Conservation (phyloP, 2,797 vertebrate genomes). For the Halcyon smyrnensis region DNA sequence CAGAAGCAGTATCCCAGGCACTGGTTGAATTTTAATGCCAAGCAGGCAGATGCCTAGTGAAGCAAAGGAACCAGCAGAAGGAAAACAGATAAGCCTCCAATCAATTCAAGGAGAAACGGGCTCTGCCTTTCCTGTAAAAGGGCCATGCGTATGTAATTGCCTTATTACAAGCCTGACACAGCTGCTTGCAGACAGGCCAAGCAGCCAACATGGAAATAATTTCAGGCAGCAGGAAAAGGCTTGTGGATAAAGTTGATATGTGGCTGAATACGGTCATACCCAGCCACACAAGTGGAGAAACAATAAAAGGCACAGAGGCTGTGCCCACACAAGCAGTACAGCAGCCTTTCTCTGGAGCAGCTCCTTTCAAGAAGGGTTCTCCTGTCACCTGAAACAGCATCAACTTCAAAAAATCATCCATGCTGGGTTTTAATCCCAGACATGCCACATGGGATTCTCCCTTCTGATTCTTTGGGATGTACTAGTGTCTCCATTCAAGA, state of each 20-base stretch:
- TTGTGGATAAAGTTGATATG: not conserved
- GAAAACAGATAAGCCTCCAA: not conserved
- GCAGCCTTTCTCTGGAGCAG: not conserved
- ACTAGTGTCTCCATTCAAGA: not conserved
- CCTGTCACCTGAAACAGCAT: not conserved
- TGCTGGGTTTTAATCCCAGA: not conserved
- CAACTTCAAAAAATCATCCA: not conserved
- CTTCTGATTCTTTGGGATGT: not conserved
- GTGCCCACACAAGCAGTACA: not conserved
- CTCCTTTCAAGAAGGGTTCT: not conserved
- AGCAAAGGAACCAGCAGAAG: not conserved
- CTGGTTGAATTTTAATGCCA: not conserved
- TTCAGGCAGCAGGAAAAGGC: slow-evolving; percentile 35
- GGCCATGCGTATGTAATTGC: not conserved
- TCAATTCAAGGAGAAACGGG: not conserved
- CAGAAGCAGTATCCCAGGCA: not conserved
- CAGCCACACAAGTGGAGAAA: not conserved
- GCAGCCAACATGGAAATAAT: slow-evolving; percentile 22
- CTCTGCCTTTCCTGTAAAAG: slow-evolving; percentile 9
- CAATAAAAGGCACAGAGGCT: not conserved
- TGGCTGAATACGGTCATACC: not conserved
- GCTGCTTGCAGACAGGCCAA: not conserved
- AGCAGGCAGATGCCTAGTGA: not conserved
- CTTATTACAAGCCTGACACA: not conserved
- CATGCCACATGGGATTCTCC: not conserved